These are phyloP conservation scores for Quiscalus mexicanus DNA, from an alignment of 2,113 vertebrate genomes.

Conservation along the genomic window DNA sequence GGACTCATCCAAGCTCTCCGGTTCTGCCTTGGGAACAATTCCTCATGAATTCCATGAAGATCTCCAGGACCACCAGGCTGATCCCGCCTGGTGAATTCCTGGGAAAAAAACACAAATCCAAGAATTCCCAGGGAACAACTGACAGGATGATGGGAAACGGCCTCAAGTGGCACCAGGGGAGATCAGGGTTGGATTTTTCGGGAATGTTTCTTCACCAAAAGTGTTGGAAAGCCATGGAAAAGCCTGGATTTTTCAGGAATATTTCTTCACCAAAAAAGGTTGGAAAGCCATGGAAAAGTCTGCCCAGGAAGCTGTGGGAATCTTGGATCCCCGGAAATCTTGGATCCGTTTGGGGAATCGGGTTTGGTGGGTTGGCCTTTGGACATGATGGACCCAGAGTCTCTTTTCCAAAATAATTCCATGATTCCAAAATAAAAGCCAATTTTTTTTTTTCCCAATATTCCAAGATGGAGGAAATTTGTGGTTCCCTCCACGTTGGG, in stretches of 20 bases:
- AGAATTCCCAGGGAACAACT: neutral
- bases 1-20: neutral
- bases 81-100: too few species aligned
- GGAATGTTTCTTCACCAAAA: neutral
- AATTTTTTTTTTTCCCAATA: neutral
- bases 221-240: neutral
- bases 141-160: neutral
- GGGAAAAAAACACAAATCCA: neutral
- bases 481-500: neutral
- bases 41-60: neutral
- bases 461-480: neutral
- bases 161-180: neutral
- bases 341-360: neutral
- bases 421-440: neutral
- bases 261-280: neutral
- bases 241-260: neutral
- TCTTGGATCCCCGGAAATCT: neutral
- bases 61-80: neutral
- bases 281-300: neutral
- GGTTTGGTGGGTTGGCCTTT: neutral
- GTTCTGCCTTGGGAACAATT: neutral
- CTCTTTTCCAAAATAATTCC: neutral
- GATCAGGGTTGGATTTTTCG: accelerated
- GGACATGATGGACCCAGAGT: too few species aligned
- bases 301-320: neutral